Base-by-base conservation (phyloP, 2,888 invertebrate genomes). In the Drosophila dives region DNA sequence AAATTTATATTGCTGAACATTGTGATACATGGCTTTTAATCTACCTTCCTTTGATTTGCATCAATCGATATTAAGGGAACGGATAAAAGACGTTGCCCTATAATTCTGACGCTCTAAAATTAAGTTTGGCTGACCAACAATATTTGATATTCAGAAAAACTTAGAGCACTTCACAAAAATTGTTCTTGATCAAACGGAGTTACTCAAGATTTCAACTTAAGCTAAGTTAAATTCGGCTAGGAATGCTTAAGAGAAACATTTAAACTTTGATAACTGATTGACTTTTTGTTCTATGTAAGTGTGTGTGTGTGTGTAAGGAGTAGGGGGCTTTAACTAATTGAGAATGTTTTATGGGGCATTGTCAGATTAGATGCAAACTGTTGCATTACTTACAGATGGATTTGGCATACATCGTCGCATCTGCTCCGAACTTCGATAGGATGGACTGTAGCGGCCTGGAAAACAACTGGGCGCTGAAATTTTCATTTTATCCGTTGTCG, bases 401-500 rank as follows among this genome's bases (percentile, higher is more conserved):
- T 98, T 98, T 78, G 97, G 96, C 95, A 98, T 97, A 93, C 98
- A 98, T 91, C 98, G 95, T 89, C 98, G 95, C 95, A 97, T 96
- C 85, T 97, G 97, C 93, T 97, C 97, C 82, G 97, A 96, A 92
- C 96, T 96, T 92, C 97, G 95, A 94, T 97, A 97, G 89, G 97
- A 96, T 88, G 98, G 98, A 92, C 98, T 98, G 94, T 98, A 98
- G 93, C 98, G 95, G 87, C 96, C 98, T 93, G 98, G 97, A 94
- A 97, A 97, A 94, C 97, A 97, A 87, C 97, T 96, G 92, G 96
- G 95, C 93, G 96, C 95, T 91, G 94, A 94, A 93, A 96, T 95
- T 96, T 97, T 97, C 97, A 98, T 97, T 95, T 97, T 98, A 94
- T 97, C 97, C 94, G 97, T 96, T 92, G 97, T 97, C 85, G 93